Base-by-base conservation (phyloP, 2,113 vertebrate genomes). In the Lipotes vexillifer region DNA sequence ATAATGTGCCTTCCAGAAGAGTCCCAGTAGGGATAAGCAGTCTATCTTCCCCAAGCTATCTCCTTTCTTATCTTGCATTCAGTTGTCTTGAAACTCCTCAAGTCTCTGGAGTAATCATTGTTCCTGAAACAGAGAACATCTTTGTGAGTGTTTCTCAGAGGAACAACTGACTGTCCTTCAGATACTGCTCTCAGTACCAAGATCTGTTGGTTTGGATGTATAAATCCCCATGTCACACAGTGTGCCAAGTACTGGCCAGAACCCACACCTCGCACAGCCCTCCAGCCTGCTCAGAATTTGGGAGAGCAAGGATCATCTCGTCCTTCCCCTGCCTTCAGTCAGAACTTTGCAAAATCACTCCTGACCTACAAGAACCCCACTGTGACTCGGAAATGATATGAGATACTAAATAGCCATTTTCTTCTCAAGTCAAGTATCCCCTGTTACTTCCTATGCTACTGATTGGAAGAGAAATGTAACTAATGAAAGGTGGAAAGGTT, bases 71-170 rank as follows among this genome's bases (percentile, higher is more conserved):
- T 80, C 88, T 63, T 88, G 23, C 36, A 83, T 87, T 95, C 38
- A 12, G 49, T 81, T 92, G 89, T 96, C 97, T 92, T 66, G 31
- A 95, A 95, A 84, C 31, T 81, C 74, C 63, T 68, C 21, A 66
- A 44, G 75, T 88, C 94, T 92, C 93, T 68, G 17, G 90, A 95
- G 89, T 65, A 83, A 93, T 71, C 55, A 1, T 59, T 96, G 72
- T 94, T 78, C 69, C 78, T 44, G 65, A 97, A 95, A 95, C 75
- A 94, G 88, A 96, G 63, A 93, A 81, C 55, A 93, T 96, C 86
- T 97, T 92, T 97, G 96, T 96, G 85, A 41, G 27, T 78, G 69
- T 83, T 89, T 97, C 83, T 96, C 88, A 94, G 55, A 55, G 18
- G 33, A 95, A 68, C 27, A 82, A 86, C 33, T 46, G 36, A 46